Evolutionary conservation across 2,113 vertebrate species (phyloP).

Genomic region (human): DNA sequence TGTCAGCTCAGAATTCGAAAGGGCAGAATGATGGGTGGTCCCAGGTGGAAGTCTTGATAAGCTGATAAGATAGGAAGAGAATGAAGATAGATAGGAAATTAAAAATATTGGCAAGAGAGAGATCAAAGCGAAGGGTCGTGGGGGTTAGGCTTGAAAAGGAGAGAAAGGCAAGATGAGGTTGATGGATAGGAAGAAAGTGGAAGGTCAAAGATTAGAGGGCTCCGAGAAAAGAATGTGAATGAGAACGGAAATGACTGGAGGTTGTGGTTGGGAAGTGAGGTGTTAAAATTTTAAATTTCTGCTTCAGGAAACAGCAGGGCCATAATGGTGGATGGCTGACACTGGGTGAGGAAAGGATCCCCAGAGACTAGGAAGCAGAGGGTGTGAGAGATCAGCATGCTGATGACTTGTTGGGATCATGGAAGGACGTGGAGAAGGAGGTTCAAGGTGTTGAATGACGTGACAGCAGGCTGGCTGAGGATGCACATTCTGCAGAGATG

Average conservation of each 20-base stretch:
- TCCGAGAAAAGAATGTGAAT: accelerated
- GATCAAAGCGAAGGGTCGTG: background rate
- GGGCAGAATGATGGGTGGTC: no score
- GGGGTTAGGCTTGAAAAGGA: background rate
- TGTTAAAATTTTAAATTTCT: background rate
- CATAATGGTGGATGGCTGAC: background rate
- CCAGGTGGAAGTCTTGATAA: background rate
- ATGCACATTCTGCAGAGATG: background rate
- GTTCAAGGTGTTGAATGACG: no score
- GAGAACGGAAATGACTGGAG: no score
- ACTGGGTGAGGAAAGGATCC: background rate
- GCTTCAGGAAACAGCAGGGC: background rate
- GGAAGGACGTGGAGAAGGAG: background rate
- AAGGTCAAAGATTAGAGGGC: background rate
- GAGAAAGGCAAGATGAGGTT: no score
- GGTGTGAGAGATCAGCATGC: background rate
- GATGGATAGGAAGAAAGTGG: background rate
- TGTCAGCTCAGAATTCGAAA: background rate
- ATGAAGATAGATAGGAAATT: background rate
- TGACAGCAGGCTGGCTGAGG: background rate
- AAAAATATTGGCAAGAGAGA: background rate
- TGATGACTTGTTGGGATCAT: background rate
- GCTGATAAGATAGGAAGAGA: background rate
- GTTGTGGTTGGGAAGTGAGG: background rate
- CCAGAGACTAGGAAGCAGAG: background rate